phyloP scores from a whole-genome alignment of 2,113 vertebrate genomes.

The Isurus oxyrinchus region DNA sequence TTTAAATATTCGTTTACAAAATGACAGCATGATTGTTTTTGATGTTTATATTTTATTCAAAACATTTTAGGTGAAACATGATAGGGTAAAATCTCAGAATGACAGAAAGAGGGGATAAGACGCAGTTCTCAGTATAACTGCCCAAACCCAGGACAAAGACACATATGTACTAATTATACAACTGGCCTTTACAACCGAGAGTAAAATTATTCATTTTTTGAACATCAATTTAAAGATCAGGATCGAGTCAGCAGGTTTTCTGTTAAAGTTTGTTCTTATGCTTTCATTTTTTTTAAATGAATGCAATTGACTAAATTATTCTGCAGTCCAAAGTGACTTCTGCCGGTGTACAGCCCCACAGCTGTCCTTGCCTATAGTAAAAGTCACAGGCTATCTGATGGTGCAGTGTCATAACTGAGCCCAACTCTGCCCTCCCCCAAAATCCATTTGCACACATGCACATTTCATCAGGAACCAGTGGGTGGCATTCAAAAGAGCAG shows the following conservation, averaged over 20 bases:
- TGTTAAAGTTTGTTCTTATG: neutral
- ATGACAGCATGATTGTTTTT: neutral
- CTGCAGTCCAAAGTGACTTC: neutral
- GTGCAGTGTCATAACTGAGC: neutral
- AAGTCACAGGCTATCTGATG: neutral
- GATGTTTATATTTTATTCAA: neutral
- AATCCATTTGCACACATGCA: neutral
- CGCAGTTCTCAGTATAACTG: neutral
- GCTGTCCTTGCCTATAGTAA: neutral
- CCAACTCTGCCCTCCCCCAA: neutral
- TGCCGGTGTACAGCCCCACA: too few relatives aligned
- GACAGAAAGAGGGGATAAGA: neutral
- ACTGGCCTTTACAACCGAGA: neutral
- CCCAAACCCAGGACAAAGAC: neutral
- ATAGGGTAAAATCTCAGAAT: neutral
- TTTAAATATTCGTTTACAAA: neutral
- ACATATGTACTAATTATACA: neutral
- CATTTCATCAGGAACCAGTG: neutral
- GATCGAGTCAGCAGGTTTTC: neutral
- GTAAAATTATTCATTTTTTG: neutral
- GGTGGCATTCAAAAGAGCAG: neutral
- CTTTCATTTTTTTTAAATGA: neutral
- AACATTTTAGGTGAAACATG: neutral
- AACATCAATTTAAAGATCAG: neutral
- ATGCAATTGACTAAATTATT: neutral